phyloP scores from a whole-genome alignment of 2,888 invertebrate species.

The Argyra leucocephala region DNA sequence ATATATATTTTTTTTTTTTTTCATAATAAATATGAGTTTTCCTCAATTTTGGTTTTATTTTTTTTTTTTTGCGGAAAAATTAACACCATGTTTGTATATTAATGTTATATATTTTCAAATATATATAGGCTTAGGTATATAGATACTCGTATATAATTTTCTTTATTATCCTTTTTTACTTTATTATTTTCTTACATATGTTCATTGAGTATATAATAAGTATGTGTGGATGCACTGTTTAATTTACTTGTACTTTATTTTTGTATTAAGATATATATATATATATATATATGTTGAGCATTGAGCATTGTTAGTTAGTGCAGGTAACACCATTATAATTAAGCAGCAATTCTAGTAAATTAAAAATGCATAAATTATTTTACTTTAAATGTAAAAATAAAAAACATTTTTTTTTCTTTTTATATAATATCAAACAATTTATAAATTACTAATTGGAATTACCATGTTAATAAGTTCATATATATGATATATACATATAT shows the following conservation, averaged over 20 bases:
- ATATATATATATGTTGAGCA: not conserved
- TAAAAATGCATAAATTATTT: constrained; percentile 2
- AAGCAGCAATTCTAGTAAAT: constrained; percentile 1
- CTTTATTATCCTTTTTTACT: no score
- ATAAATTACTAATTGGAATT: constrained; percentile 1
- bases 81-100: not conserved
- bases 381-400: not conserved
- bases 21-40: not conserved
- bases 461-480: not conserved
- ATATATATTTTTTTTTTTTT: not conserved
- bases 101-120: no score
- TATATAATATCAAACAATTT: not conserved
- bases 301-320: not conserved
- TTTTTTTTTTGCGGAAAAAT: not conserved
- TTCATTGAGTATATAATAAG: no score
- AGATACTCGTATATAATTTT: no score
- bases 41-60: not conserved
- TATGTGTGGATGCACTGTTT: not conserved
- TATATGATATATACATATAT: not conserved
- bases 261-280: no score
- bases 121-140: no score
- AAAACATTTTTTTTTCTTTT: not conserved
- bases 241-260: not conserved
- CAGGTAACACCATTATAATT: not conserved
- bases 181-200: no score